Base-by-base conservation (phyloP, 2,888 invertebrate species). In the Physocephala rufipes region DNA sequence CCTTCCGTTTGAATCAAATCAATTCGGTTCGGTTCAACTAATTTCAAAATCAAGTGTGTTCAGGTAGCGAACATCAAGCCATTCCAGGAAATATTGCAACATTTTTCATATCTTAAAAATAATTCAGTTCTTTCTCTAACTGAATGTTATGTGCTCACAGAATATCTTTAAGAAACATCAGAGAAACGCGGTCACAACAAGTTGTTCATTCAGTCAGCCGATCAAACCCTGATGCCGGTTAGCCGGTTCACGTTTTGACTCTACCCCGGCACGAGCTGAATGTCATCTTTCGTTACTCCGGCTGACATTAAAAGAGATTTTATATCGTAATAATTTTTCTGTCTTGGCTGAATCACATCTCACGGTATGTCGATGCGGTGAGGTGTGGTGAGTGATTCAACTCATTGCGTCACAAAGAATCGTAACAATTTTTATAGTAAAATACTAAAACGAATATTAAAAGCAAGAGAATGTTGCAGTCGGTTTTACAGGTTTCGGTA, bases 251-350 rank as follows among this genome's bases (percentile, higher is more conserved):
- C 9, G 26, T 30, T 55, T 55, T 36, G 21, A 55, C 53, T 36
- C 36, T 55, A 21, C 36, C 12, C 53, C 36, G 66, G 66, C 66
- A 66, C 66, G 66, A 66, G 66, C 66, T 53, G 28, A 66, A 55
- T 66, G 66, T 66, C 66, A 66, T 30, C 66, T 12, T 53, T 30
- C 63, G 16, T 45, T 63, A 47, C 47, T 16, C 45, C 26, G 49
- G 47, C 63, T 65, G 65, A 51, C 65, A 65, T 51, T 65, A 66
- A 66, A 53, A 55, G 55, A 30, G 47, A 36, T 28, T 51, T 51
- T 26, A 26, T 61, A 16, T 13, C 49, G 24, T 55, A n/a, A 36
- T 43, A 19, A 36, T 36, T 61, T 30, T 30, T 61, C 61, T 15
- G 61, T 24, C 7, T 30, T 19, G 5, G 30, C 15, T 26, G 28